Evolutionary conservation across 2,888 invertebrate species (phyloP), one percentile per base, ranked within the genome.

Genomic region (Synanthedon vespiformis): DNA sequence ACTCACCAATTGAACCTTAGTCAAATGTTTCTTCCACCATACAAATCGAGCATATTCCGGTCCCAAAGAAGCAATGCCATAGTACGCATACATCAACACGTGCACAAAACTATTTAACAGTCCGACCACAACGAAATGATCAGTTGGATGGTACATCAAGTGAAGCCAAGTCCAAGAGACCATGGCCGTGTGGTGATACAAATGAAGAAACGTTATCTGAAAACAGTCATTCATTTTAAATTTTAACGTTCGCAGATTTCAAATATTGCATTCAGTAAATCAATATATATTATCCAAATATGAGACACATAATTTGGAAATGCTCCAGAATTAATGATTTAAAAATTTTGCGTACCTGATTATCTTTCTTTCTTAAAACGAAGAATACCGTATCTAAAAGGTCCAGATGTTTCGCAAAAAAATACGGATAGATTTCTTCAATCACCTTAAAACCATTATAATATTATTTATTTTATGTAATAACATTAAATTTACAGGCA

Each of bases 1-100:
- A 76, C 84, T 88, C 73, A 93, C 94, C 88, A 95, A 80, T 72
- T 95, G 95, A 61, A 95, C 85, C 60, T 89, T 90, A 8, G 95
- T 95, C 75, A 95, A 89, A 77, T 95, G 94, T 59, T 92, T 93
- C 76, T 95, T 95, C 95, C 95, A 95, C 94, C 95, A 95, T 1
- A 95, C 79, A 67, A 91, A 95, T 65, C 92, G 93, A 50, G 90
- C 90, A 65, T 92, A 92, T 10, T 89, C 72, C 0, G 94, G 94
- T 4, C 95, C 95, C 59, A 94, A 72, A 0, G 94, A 92, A 0
- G 95, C 89, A 57, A 95, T 76, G 48, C 93, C 89, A 68, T 95
- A 95, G 65, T 95, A 95, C 0, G 90, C 82, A 66, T 95, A 95
- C 95, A 95, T 95, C 53, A 95, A 72, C 5, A 94, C 89, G 70